phyloP scores from a whole-genome alignment of 2,888 invertebrate genomes.

The Phalera bucephala region DNA sequence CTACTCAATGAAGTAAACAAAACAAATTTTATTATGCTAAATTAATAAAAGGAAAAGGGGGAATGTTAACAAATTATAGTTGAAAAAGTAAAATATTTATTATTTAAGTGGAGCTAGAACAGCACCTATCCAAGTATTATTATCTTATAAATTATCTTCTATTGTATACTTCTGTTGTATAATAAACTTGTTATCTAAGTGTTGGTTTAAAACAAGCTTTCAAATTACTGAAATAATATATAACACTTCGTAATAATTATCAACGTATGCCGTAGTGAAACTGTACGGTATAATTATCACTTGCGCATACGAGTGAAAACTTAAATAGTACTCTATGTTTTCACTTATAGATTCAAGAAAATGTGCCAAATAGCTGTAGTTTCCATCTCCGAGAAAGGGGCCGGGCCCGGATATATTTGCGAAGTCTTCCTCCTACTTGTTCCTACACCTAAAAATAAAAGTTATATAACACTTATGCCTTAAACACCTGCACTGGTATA shows the following conservation, averaged over 20 bases:
- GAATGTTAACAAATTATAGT: too few species aligned
- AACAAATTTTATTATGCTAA: too few species aligned
- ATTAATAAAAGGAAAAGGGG: too few species aligned
- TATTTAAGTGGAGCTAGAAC: too few species aligned
- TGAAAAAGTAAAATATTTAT: too few species aligned
- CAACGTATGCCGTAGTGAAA: constrained; percentile 42
- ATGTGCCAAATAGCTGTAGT: constrained; percentile 53
- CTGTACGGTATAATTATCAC: constrained; percentile 83
- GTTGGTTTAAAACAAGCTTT: too few species aligned
- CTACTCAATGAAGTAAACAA: too few species aligned
- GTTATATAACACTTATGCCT: background rate
- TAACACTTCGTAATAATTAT: constrained; percentile 67
- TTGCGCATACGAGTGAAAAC: constrained; percentile 87
- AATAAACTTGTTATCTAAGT: too few species aligned
- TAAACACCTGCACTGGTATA: too few species aligned
- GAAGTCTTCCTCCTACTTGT: constrained; percentile 20
- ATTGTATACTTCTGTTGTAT: too few species aligned
- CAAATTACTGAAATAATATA: constrained; percentile 16
- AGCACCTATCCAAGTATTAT: too few species aligned
- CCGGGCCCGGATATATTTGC: constrained; percentile 64
- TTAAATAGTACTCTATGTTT: constrained; percentile 76
- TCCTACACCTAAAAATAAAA: constrained; percentile 40
- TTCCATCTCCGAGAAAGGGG: constrained; percentile 80
- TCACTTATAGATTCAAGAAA: constrained; percentile 50
- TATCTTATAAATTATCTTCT: too few species aligned